Evolutionary conservation across 2,797 vertebrate genomes (phyloP).

Genomic region (Dromococcyx pavoninus): DNA sequence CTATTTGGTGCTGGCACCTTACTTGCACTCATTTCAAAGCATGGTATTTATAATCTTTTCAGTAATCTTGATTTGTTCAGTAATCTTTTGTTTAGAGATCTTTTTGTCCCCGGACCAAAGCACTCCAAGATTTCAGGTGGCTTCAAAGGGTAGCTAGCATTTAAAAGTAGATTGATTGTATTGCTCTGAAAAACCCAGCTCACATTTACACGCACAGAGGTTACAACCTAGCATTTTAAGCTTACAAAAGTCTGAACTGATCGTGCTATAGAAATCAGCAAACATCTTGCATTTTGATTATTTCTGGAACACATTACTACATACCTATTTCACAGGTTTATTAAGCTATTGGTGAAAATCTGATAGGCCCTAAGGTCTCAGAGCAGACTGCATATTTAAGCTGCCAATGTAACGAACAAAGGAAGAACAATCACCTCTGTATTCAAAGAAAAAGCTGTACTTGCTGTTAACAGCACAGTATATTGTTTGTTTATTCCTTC

Average conservation of each 20-base stretch:
- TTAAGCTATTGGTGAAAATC: not conserved
- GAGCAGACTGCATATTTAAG: not conserved
- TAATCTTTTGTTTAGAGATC: not conserved
- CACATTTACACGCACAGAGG: not conserved
- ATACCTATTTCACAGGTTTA: not conserved
- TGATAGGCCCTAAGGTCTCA: not conserved
- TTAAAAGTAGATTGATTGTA: not conserved
- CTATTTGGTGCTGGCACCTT: not conserved
- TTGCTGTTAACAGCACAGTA: not conserved
- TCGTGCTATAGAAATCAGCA: not conserved
- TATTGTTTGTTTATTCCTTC: not conserved
- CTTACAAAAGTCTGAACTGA: not conserved
- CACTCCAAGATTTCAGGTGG: not conserved
- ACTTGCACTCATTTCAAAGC: not conserved
- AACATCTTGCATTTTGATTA: not conserved
- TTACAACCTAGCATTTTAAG: not conserved
- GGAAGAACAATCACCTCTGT: not conserved
- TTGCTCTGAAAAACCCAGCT: not conserved
- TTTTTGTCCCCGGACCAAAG: not conserved
- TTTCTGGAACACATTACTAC: not conserved
- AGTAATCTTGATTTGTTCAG: not conserved
- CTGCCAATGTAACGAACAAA: not conserved
- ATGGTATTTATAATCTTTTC: not conserved
- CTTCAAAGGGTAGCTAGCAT: not conserved
- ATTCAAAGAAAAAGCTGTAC: not conserved